Conservation (phyloP, 1,140 invertebrate genomes). For the Hydropsyche tenuis region DNA sequence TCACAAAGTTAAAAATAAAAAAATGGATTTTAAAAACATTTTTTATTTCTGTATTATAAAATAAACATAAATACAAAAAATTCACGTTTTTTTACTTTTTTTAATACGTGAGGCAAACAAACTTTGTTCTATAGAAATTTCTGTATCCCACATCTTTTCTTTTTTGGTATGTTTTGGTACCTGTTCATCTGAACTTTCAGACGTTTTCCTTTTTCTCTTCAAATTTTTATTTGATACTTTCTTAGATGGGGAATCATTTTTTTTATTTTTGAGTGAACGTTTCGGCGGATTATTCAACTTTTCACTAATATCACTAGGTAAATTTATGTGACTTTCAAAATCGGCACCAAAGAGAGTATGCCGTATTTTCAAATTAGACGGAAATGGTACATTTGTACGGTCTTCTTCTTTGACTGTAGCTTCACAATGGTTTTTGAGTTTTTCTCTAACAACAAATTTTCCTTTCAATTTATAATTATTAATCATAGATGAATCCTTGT, state of each 20-base stretch:
- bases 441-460: slow-evolving; percentile 41
- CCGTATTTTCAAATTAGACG: slow-evolving; percentile 40
- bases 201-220: slow-evolving; percentile 27
- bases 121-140: slow-evolving; percentile 43
- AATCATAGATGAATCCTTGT: slow-evolving; percentile 5
- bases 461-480: slow-evolving; percentile 33
- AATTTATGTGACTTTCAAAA: slow-evolving; percentile 41
- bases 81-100: slow-evolving; percentile 23
- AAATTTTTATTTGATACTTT: neutral
- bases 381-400: slow-evolving; percentile 34
- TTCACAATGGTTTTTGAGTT: slow-evolving; percentile 23
- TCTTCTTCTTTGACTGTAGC: slow-evolving; percentile 26
- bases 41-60: neutral
- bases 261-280: slow-evolving; percentile 6
- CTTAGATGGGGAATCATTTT: neutral
- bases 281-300: slow-evolving; percentile 36
- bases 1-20: neutral
- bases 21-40: neutral
- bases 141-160: slow-evolving; percentile 39
- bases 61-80: neutral
- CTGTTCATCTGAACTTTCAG: neutral
- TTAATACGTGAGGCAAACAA: slow-evolving; percentile 40
- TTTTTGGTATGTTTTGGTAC: slow-evolving; percentile 35
- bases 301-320: slow-evolving; percentile 29
- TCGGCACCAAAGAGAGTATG: slow-evolving; percentile 41